phyloP scores from a whole-genome alignment of 2,888 invertebrate genomes.

The Heliconius ethilla region DNA sequence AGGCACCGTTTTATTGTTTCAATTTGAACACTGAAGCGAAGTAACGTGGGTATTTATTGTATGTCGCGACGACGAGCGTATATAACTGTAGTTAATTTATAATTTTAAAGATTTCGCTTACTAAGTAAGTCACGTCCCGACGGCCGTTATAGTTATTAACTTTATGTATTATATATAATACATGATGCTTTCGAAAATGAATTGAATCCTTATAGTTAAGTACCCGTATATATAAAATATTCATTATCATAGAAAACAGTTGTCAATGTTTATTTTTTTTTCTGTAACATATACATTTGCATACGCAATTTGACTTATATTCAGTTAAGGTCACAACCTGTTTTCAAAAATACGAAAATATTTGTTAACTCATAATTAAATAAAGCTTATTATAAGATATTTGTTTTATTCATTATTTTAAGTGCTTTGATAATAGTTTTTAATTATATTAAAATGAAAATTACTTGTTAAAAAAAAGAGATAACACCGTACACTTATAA shows the following conservation, averaged over 20 bases:
- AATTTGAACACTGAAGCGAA: slow-evolving; percentile 46
- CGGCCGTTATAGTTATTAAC: slow-evolving; percentile 75
- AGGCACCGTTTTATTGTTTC: slow-evolving; percentile 53
- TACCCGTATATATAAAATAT: slow-evolving; percentile 74
- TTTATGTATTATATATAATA: slow-evolving; percentile 75
- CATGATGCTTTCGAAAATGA: slow-evolving; percentile 79
- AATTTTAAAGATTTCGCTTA: slow-evolving; percentile 74
- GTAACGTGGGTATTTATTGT: slow-evolving; percentile 59
- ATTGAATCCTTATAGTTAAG: slow-evolving; percentile 80
- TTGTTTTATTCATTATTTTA: slow-evolving; percentile 68
- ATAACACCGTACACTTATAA: neutral
- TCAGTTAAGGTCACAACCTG: slow-evolving; percentile 82
- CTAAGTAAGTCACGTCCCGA: slow-evolving; percentile 74
- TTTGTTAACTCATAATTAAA: slow-evolving; percentile 83
- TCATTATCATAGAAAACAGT: slow-evolving; percentile 79
- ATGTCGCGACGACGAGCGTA: slow-evolving; percentile 35
- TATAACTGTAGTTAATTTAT: slow-evolving; percentile 58
- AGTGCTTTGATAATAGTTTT: neutral
- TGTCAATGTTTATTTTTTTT: slow-evolving; percentile 75
- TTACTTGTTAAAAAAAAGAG: too few species aligned
- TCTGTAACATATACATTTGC: slow-evolving; percentile 77
- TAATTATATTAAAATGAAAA: neutral
- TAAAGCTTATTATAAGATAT: slow-evolving; percentile 82
- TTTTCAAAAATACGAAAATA: slow-evolving; percentile 80
- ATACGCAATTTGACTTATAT: slow-evolving; percentile 78